Evolutionary conservation across 2,888 invertebrate genomes (phyloP), one percentile per base, ranked within the genome.

Genomic region (Habrosyne pyritoides): DNA sequence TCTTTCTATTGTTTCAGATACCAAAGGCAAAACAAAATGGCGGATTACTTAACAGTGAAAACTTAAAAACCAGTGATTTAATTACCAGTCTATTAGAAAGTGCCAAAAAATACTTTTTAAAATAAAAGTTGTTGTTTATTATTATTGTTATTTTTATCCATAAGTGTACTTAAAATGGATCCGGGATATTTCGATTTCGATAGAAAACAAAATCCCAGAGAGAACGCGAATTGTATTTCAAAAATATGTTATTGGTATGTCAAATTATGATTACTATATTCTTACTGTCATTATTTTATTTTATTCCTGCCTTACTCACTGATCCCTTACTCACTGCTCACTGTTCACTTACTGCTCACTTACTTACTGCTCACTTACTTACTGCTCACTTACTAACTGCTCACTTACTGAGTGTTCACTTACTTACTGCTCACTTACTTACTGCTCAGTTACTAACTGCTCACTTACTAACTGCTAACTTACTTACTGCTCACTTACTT

Each of bases 221-320:
- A 94, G 71, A 93, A 74, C 5, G 95, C 96, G 2, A 95, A 94
- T 79, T 67, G 92, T 18, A 67, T 96, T 22, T 95, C 96, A 4
- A 92, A 94, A 63, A 83, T 94, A 69, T 94, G 94, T 59, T 96
- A 94, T 81, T 94, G 95, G 96, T 96, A 85, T 90, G 94, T 93
- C 18, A 47, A 53, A n/a, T n/a, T n/a, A n/a, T n/a, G n/a, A n/a
- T n/a, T n/a, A n/a, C n/a, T n/a, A n/a, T n/a, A n/a, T n/a, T n/a
- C n/a, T n/a, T n/a, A n/a, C n/a, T n/a, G n/a, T n/a, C n/a, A n/a
- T n/a, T n/a, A n/a, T n/a, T n/a, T n/a, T n/a, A n/a, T n/a, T n/a
- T n/a, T n/a, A n/a, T n/a, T n/a, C n/a, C n/a, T n/a, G n/a, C n/a
- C n/a, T n/a, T n/a, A n/a, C n/a, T n/a, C n/a, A n/a, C n/a, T n/a